phyloP scores from a whole-genome alignment of 2,113 vertebrate species.

The Rhea americana region DNA sequence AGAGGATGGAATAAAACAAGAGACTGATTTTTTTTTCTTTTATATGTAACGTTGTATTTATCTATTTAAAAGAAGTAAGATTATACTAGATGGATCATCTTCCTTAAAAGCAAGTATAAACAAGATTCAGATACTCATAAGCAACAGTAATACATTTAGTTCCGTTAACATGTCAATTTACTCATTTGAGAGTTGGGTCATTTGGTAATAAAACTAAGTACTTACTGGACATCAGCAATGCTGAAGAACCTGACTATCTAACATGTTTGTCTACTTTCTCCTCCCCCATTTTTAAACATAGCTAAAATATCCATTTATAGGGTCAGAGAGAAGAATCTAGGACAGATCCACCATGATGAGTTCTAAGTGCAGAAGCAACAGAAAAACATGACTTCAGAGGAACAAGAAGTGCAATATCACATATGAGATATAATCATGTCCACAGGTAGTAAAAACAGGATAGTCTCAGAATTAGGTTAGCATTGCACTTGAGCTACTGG shows the following conservation, averaged over 20 bases:
- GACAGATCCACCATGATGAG: neutral
- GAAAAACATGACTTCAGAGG: slow-evolving; percentile 5
- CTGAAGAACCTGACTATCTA: slow-evolving; percentile 20
- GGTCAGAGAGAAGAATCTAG: slow-evolving; percentile 49
- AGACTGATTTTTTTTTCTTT: neutral
- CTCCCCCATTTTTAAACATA: slow-evolving; percentile 15
- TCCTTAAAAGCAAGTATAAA: neutral
- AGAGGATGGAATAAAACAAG: too few species aligned
- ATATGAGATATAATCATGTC: neutral
- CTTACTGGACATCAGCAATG: neutral
- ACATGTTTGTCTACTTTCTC: neutral
- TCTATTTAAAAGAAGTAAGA: neutral
- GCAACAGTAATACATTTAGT: neutral
- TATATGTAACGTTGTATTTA: neutral
- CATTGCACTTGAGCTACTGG: neutral
- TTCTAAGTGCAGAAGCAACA: neutral
- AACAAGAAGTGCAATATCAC: slow-evolving; percentile 1
- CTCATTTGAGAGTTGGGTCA: neutral
- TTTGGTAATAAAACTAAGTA: neutral
- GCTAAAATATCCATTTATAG: neutral
- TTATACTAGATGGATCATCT: neutral
- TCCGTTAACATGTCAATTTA: neutral
- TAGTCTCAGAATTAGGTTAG: neutral
- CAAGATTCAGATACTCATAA: neutral
- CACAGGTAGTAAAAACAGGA: neutral